A percentile compares a stretch with the other conserved stretches of the same genome.
These are phyloP conservation scores for Nasonia vitripennis DNA, from an alignment of 1,140 invertebrate species.

Conservation along the genomic window DNA sequence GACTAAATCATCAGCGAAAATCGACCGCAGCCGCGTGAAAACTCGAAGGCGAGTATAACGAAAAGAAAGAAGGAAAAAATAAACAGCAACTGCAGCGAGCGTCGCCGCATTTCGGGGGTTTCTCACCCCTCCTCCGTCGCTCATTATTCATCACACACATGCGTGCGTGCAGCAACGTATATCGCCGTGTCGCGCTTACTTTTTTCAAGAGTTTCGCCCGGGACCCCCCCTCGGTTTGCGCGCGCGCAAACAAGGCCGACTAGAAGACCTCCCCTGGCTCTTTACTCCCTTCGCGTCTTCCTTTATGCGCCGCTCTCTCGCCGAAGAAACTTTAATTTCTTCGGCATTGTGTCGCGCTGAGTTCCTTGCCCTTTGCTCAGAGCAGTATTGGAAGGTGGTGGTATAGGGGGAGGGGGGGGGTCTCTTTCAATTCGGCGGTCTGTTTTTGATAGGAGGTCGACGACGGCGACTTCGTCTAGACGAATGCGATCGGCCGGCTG, in stretches of 20 bases:
- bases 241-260: conserved; percentile 24
- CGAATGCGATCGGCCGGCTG: conserved; percentile 38
- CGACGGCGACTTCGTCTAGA: conserved; percentile 57
- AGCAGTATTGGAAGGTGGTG: neutral
- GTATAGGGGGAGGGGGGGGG: neutral
- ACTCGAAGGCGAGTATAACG: too few relatives aligned
- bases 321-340: conserved; percentile 49
- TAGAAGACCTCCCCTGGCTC: neutral
- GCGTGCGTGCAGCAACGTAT: conserved; percentile 30
- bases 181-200: neutral
- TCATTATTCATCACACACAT: neutral
- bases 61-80: neutral
- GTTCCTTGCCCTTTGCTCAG: conserved; percentile 43
- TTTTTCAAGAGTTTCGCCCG: neutral
- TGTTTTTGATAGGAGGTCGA: conserved; percentile 64
- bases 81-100: neutral
- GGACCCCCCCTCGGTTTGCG: neutral
- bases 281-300: neutral
- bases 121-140: conserved; percentile 2
- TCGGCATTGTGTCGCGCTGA: conserved; percentile 36
- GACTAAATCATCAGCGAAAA: too few relatives aligned
- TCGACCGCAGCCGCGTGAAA: too few relatives aligned
- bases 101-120: conserved; percentile 19
- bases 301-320: neutral
- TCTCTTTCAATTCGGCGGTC: conserved; percentile 58